Evolutionary conservation across 2,113 vertebrate genomes (phyloP), one percentile per base, ranked within the genome.

Genomic region (Phalacrocorax aristotelis): DNA sequence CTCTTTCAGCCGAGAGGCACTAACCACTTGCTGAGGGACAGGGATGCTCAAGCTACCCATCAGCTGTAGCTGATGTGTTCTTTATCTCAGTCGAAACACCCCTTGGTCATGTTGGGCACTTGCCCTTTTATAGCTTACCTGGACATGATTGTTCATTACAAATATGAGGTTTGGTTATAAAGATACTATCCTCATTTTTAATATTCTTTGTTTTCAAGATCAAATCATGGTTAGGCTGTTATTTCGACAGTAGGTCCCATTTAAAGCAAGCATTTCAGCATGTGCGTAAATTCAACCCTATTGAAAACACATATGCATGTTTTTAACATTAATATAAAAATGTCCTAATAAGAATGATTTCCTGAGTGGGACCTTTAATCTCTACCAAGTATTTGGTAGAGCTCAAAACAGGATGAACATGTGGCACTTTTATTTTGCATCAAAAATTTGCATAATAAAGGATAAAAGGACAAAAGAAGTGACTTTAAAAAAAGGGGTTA

Each of bases 361-460:
- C 69, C 83, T 84, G 80, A 92, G 52, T 68, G 69, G 27, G 10
- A 92, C 21, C 65, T 93, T 96, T 96, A 93, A 91, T 97, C 69
- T 92, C 36, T 84, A 69, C 23, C 13, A 82, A 89, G 48, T 79
- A 76, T 95, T 88, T 90, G 46, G 57, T 94, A 79, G 26, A 87
- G 65, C 30, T 91, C 52, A 90, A 89, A 96, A 82, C 34, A 93
- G 30, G 61, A 96, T 57, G 74, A 96, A 79, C 84, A 80, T 91
- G 89, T 93, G 91, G 40, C 27, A 65, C 44, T 96, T 92, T 55
- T 69, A 87, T 94, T 94, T 93, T 91, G 36, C 75, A 94, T 87
- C 29, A 12, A 94, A 87, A 60, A 85, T 91, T 89, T 93, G 49
- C 70, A 93, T 93, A 87, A 83, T 64, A 94, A 96, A 97, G 84